Base-by-base conservation (phyloP, 2,113 vertebrate species). In the Octodon degus region DNA sequence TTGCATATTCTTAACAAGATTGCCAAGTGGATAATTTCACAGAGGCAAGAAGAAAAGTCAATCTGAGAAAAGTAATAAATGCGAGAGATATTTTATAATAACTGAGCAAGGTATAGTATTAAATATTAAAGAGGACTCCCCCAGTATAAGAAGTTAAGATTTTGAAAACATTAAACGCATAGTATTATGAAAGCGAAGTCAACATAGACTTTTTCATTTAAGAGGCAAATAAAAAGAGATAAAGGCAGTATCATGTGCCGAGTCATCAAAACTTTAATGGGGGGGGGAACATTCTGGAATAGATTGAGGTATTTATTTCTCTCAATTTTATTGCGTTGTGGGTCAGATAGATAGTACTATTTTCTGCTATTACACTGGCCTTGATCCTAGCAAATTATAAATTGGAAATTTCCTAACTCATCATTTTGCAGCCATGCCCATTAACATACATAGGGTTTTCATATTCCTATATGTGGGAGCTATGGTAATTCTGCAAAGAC, bases 181-280 rank as follows among this genome's bases (percentile, higher is more conserved):
- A 89, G 68, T 96, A 94, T 97, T 92, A 94, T 91, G 97, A 96
- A 97, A 98, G 96, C 89, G 63, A 97, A 97, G 93, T 97, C 60
- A 95, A 96, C 84, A 95, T 24, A 92, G 93, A 87, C 95, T 87
- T 97, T 98, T 98, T 96, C 97, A 98, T 97, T 98, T 97, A 98
- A 98, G 98, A 98, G 98, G 96, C 83, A 97, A 97, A 86, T 97
- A 94, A 86, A 95, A 94, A 97, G 93, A 97, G 87, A 94, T 89
- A 79, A 97, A 98, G 91, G 97, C 93, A 93, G 55, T 96, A 80
- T 95, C 93, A 85, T 97, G 34, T 86, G 63, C 63, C 91, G 72
- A 97, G 94, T 97, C 85, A 96, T 77, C 40, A 84, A 96, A 94
- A 95, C 95, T 85, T 96, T 97, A 97, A 97, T 85, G 96, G 90